Conservation (phyloP, 2,113 vertebrate genomes). For the Scolopax mira region DNA sequence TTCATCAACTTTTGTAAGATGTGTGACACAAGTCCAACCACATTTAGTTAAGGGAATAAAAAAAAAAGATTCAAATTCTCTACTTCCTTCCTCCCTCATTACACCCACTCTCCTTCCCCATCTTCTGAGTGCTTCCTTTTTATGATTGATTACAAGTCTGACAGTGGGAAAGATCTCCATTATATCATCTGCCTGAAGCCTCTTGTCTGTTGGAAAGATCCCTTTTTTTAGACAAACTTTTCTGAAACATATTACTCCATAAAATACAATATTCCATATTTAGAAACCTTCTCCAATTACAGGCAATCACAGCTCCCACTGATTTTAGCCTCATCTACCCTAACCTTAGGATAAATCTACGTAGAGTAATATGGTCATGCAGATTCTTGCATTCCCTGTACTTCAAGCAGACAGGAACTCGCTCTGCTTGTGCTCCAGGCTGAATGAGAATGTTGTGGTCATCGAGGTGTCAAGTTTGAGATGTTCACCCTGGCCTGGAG, state of each 20-base stretch:
- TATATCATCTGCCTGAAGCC: constrained; percentile 35
- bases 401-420: neutral
- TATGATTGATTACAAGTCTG: constrained; percentile 19
- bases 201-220: neutral
- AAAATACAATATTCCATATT: constrained; percentile 12
- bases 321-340: neutral
- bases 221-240: neutral
- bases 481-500: neutral
- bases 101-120: constrained; percentile 46
- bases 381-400: neutral
- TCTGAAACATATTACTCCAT: neutral
- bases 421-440: neutral
- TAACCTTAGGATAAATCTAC: neutral
- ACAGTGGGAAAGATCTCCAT: constrained; percentile 30
- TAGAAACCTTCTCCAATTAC: neutral
- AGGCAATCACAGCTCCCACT: neutral
- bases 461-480: neutral
- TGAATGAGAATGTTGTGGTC: neutral
- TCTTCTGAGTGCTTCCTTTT: constrained; percentile 34
- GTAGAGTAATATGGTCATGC: neutral
- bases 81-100: constrained; percentile 41
- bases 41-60: neutral
- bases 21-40: neutral
- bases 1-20: neutral
- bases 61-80: neutral